These are phyloP conservation scores for Hedya salicella DNA, from an alignment of 2,888 invertebrate genomes.

Conservation along the genomic window DNA sequence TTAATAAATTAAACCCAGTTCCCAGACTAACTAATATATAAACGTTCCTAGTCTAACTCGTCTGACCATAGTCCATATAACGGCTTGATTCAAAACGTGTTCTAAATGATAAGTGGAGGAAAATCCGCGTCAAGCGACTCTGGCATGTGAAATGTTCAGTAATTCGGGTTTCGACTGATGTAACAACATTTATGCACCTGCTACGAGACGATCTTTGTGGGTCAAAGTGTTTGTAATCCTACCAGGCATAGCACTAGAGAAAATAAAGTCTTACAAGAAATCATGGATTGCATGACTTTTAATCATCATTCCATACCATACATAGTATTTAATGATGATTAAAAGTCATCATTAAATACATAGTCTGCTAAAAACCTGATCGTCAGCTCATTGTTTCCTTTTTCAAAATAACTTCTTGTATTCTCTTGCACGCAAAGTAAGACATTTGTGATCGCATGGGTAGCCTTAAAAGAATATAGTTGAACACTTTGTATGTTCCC, in stretches of 20 bases:
- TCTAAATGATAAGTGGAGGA: slow-evolving; percentile 33
- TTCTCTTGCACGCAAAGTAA: background rate
- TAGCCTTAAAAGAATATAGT: too few relatives aligned
- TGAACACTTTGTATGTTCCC: too few relatives aligned
- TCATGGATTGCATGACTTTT: too few relatives aligned
- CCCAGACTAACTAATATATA: too few relatives aligned
- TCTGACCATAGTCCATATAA: slow-evolving; percentile 24
- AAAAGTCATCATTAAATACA: too few relatives aligned
- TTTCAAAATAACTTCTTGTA: background rate
- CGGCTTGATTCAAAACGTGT: slow-evolving; percentile 31
- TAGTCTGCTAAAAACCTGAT: background rate
- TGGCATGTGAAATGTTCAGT: slow-evolving; percentile 27
- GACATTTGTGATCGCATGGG: background rate
- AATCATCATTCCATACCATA: too few relatives aligned
- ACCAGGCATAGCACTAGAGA: too few relatives aligned
- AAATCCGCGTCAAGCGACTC: slow-evolving; percentile 24
- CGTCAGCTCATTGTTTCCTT: background rate
- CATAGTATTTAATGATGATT: too few relatives aligned
- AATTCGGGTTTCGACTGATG: slow-evolving; percentile 28
- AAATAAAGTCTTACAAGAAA: too few relatives aligned
- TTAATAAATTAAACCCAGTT: slow-evolving; percentile 6
- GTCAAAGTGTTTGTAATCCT: too few relatives aligned
- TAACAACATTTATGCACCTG: slow-evolving; percentile 32
- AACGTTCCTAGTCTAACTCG: slow-evolving; percentile 25
- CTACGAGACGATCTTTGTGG: too few relatives aligned